phyloP scores from a whole-genome alignment of 2,888 invertebrate species.

The Oasisia sp. region DNA sequence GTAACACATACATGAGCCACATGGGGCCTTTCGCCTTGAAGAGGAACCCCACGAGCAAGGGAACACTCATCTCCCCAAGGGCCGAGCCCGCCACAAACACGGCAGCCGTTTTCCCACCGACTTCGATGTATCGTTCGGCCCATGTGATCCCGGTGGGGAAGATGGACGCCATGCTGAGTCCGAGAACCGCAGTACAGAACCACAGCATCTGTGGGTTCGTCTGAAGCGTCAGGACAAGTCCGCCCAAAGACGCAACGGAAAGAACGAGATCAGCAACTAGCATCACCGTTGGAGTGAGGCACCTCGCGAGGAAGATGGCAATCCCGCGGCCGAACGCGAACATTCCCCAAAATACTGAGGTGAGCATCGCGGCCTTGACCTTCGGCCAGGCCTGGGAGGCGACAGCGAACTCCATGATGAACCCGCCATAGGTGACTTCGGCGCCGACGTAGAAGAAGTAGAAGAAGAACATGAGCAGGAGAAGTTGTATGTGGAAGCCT shows the following conservation, averaged over 20 bases:
- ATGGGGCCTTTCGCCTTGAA: conserved; percentile 58
- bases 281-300: conserved; percentile 63
- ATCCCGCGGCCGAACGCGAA: conserved; percentile 65
- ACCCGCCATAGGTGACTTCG: conserved; percentile 67
- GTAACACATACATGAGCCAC: conserved; percentile 45
- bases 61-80: conserved; percentile 66
- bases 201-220: conserved; percentile 51
- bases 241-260: conserved; percentile 53
- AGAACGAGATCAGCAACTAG: conserved; percentile 61
- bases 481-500: conserved; percentile 52
- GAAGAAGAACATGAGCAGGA: conserved; percentile 63
- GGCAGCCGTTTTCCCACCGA: conserved; percentile 67
- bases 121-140: conserved; percentile 65
- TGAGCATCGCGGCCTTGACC: conserved; percentile 61
- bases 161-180: conserved; percentile 67
- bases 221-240: conserved; percentile 50
- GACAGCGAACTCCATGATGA: conserved; percentile 64
- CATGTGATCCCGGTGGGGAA: conserved; percentile 67
- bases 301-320: conserved; percentile 64
- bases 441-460: conserved; percentile 66
- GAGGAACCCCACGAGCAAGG: conserved; percentile 62
- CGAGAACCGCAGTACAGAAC: conserved; percentile 64
- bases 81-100: conserved; percentile 66
- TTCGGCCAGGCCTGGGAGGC: conserved; percentile 58
- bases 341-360: conserved; percentile 67